Evolutionary conservation across 2,888 invertebrate genomes (phyloP), one percentile per base, ranked within the genome.

Genomic region (Aplocera efformata): DNA sequence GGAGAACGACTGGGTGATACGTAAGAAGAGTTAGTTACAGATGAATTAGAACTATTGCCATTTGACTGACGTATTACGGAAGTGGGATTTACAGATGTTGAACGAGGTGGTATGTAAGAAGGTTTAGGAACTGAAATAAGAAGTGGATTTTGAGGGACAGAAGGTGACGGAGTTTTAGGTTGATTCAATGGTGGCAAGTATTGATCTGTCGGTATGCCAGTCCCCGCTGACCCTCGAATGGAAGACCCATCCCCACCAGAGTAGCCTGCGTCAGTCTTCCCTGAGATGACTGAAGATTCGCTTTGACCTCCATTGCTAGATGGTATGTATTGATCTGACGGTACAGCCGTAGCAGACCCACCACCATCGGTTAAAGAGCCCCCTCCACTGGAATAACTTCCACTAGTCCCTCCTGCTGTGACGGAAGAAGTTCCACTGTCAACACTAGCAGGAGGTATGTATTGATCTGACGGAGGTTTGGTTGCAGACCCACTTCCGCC

Each of bases 161-260:
- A 6, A 7, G 40, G 21, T 20, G 27, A 3, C 13, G 25, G 41
- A 9, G 32, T 31, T n/a, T 30, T 36, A 10, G 50, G 34, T 47
- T 56, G 49, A 30, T 38, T 53, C 29, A 53, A 32, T 3, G 70
- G 66, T 7, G 77, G 72, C 21, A 75, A 43, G 40, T 76, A 74
- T 25, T 56, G 48, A 22, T 67, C 63, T 1, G 60, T 28, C 1
- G 40, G 17, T 28, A 50, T 8, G 59, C 59, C 5, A 17, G 13
- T 17, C 5, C 13, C 13, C 5, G 5, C 13, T 3, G 13, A 17
- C 13, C 13, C 13, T 17, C 13, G 3, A 2, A 2, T 17, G 13
- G 13, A 17, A 17, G 13, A 17, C 5, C 13, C 13, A 17, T 5
- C 13, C 5, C 13, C 5, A 17, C 13, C 5, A 5, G 13, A 17